A percentile compares a stretch with the other conserved stretches of the same genome.
Evolutionary conservation across 2,888 invertebrate genomes (phyloP).

Genomic region (Ichneumoninae sp.): DNA sequence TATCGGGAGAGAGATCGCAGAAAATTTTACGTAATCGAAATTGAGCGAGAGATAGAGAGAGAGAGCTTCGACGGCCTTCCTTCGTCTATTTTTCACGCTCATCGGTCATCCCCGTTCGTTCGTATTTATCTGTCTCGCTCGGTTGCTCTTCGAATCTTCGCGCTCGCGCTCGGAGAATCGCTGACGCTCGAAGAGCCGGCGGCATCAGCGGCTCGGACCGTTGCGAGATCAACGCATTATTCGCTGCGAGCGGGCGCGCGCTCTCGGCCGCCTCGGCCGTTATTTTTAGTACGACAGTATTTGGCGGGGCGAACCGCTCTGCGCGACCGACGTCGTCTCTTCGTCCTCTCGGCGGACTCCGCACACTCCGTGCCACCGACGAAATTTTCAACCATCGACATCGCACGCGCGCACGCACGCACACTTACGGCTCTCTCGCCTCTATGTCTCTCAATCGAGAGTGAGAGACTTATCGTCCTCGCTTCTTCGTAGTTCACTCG

Average conservation of each 20-base stretch:
- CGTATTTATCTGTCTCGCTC: conserved; percentile 46
- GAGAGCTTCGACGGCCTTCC: conserved; percentile 61
- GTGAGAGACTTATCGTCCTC: conserved; percentile 65
- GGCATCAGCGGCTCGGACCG: conserved; percentile 8
- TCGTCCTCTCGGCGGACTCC: conserved; percentile 62
- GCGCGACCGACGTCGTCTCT: conserved; percentile 63
- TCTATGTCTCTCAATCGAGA: background rate
- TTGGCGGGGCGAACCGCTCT: conserved; percentile 81
- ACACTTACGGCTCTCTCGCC: conserved; percentile 16
- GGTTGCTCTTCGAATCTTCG: conserved; percentile 20
- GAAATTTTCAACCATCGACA: conserved; percentile 34
- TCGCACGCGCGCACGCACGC: background rate
- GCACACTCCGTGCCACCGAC: conserved; percentile 51
- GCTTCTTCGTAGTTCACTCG: conserved; percentile 73
- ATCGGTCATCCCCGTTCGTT: conserved; percentile 61
- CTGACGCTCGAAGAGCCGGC: background rate
- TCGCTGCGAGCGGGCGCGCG: conserved; percentile 73
- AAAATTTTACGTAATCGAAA: conserved; percentile 78
- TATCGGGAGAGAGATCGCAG: background rate
- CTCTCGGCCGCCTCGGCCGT: conserved; percentile 71
- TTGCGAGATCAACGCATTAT: conserved; percentile 9
- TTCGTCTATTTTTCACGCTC: conserved; percentile 67
- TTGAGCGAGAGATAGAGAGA: background rate
- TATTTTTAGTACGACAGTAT: conserved; percentile 83
- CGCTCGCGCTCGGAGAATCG: conserved; percentile 7